Evolutionary conservation across 1,140 invertebrate genomes (phyloP).

Genomic region (Akabosia matsudoensis): DNA sequence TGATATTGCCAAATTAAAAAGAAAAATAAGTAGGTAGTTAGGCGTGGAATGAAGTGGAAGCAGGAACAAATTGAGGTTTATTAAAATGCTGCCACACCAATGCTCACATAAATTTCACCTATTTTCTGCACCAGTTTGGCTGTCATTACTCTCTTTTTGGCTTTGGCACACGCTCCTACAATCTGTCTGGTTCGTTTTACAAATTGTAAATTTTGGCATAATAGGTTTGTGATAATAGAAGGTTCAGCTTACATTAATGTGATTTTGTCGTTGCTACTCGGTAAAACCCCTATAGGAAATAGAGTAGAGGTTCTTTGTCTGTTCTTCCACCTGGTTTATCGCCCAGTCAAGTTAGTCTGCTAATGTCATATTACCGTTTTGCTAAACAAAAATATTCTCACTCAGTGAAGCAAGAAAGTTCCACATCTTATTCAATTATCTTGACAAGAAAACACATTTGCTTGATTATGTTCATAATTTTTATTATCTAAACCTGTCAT

Average conservation of each 20-base stretch:
- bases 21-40: background rate
- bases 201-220: background rate
- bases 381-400: too few relatives aligned
- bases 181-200: background rate
- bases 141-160: background rate
- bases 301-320: background rate
- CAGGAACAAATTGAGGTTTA: background rate
- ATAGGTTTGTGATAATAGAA: background rate
- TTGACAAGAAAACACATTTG: too few relatives aligned
- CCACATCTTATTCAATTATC: too few relatives aligned
- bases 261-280: background rate
- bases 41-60: background rate
- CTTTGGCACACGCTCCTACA: slow-evolving; percentile 2
- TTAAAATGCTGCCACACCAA: background rate
- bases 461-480: too few relatives aligned
- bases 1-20: background rate
- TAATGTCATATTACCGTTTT: too few relatives aligned
- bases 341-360: too few relatives aligned
- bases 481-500: too few relatives aligned
- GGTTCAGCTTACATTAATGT: background rate
- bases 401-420: too few relatives aligned
- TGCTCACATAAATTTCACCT: background rate
- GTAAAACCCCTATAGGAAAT: background rate
- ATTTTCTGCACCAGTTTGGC: too few relatives aligned
- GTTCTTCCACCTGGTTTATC: too few relatives aligned